Conservation (phyloP, 2,113 vertebrate species). For the Hiodon tergisus region DNA sequence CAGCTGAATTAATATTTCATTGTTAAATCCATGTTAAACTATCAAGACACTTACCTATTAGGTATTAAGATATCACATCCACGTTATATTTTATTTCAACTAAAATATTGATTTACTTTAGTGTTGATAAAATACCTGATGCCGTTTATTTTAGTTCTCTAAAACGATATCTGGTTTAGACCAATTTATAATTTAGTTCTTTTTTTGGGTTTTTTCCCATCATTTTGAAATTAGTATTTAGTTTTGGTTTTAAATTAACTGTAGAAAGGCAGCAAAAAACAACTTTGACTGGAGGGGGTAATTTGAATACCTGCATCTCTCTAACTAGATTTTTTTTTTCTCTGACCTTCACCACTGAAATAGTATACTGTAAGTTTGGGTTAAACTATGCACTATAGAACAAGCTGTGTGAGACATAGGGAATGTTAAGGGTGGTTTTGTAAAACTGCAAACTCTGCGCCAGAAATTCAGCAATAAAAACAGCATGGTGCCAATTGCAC, state of each 20-base stretch:
- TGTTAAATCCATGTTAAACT: neutral
- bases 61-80: neutral
- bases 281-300: neutral
- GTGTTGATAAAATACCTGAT: neutral
- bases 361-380: conserved; percentile 51
- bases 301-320: neutral
- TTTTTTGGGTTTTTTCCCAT: neutral
- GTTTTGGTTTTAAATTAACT: too few species aligned
- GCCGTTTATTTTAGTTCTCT: conserved; percentile 2
- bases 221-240: neutral
- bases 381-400: conserved; percentile 69
- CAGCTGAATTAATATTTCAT: too few species aligned
- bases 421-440: conserved; percentile 65
- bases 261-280: neutral
- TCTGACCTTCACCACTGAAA: conserved; percentile 39
- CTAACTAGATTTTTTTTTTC: conserved; percentile 19
- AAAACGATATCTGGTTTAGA: neutral
- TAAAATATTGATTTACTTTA: neutral
- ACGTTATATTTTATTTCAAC: too few species aligned
- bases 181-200: neutral
- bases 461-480: conserved; percentile 70
- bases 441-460: conserved; percentile 49
- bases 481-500: conserved; percentile 70
- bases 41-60: neutral
- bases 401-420: conserved; percentile 41